Evolutionary conservation across 2,888 invertebrate genomes (phyloP).

Genomic region (Papilio gigon): DNA sequence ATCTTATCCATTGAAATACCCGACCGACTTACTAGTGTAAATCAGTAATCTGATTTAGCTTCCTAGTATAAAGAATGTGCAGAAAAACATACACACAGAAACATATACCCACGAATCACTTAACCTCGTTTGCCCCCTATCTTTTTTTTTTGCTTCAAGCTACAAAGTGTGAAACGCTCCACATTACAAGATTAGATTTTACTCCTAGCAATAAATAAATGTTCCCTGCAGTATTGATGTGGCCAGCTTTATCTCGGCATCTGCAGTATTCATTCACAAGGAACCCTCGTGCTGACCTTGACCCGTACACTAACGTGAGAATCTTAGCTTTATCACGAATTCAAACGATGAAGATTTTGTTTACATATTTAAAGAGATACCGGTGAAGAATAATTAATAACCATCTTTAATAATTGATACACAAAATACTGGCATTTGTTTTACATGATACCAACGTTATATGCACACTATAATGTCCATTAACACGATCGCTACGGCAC

Average conservation of each 20-base stretch:
- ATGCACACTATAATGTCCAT: no score
- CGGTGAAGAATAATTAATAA: no score
- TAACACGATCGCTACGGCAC: no score
- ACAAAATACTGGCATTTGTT: no score
- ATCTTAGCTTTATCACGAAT: background rate
- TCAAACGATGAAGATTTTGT: background rate
- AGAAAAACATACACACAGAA: no score
- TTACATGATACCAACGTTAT: no score
- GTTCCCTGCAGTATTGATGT: constrained; percentile 26
- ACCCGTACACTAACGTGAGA: constrained; percentile 20
- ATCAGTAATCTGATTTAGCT: no score
- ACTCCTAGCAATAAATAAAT: constrained; percentile 22
- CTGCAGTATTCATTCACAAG: constrained; percentile 29
- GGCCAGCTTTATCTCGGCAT: constrained; percentile 15
- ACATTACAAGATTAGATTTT: constrained; percentile 6
- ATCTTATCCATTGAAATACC: no score
- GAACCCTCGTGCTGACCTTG: constrained; percentile 31
- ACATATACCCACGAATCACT: background rate
- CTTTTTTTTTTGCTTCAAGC: background rate
- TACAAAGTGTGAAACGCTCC: background rate
- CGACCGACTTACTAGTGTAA: no score
- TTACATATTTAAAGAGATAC: background rate
- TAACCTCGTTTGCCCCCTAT: no score
- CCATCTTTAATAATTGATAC: no score
- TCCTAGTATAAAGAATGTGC: no score